phyloP scores from a whole-genome alignment of 2,113 vertebrate species.

The Anguilla japonica region DNA sequence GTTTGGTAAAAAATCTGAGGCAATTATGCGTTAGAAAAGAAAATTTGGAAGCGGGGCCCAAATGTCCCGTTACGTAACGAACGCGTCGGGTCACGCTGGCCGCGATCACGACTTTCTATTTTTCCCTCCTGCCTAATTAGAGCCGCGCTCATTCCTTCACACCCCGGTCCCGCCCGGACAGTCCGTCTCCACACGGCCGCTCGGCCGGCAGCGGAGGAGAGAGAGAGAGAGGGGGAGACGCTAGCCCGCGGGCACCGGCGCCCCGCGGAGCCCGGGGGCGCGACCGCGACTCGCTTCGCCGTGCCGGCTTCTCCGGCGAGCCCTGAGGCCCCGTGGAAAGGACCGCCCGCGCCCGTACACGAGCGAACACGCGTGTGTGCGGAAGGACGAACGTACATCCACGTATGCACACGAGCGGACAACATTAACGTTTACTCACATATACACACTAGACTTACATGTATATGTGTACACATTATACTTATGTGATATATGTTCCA shows the following conservation, averaged over 20 bases:
- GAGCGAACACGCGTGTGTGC: background rate
- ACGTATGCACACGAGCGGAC: no score
- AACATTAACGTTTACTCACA: background rate
- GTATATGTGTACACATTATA: no score
- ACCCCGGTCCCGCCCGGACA: background rate
- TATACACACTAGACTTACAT: background rate
- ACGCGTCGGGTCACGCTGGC: background rate
- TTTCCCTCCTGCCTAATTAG: background rate
- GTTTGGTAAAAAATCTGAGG: background rate
- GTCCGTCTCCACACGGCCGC: background rate
- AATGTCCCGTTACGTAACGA: background rate
- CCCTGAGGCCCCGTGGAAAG: background rate
- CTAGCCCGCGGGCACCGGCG: background rate
- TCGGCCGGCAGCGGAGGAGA: constrained; percentile 4
- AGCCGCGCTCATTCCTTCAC: background rate
- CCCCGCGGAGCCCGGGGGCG: background rate
- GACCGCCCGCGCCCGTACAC: background rate
- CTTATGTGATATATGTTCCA: no score
- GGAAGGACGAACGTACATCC: no score
- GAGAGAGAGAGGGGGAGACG: no score
- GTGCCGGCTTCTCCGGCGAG: background rate
- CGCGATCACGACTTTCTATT: background rate
- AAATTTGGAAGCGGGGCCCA: background rate
- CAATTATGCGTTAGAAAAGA: background rate
- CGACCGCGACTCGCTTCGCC: background rate